Evolutionary conservation across 92 coral and sea anemone species (phyloP).

Genomic region (Porites rus): DNA sequence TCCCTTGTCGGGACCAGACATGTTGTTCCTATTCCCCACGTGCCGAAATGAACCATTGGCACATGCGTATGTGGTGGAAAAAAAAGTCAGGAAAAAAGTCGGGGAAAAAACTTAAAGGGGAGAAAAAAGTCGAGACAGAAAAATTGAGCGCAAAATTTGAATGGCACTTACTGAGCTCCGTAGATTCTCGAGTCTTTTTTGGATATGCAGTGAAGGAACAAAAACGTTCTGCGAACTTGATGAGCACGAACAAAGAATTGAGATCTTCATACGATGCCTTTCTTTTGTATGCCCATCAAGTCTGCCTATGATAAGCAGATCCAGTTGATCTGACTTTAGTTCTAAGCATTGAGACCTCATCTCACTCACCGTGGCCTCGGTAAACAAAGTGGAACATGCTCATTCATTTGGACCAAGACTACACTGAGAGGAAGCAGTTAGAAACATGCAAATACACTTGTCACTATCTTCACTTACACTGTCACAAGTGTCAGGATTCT

Average conservation of each 20-base stretch:
- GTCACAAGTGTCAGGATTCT: constrained; percentile 20
- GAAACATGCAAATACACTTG: background rate
- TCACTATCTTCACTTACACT: constrained; percentile 12
- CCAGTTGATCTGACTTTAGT: constrained; percentile 19
- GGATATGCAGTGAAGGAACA: constrained; percentile 27
- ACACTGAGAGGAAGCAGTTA: constrained; percentile 9
- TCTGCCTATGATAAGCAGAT: constrained; percentile 17
- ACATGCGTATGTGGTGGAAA: too few relatives aligned
- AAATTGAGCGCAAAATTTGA: too few relatives aligned
- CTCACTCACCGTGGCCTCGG: constrained; percentile 13
- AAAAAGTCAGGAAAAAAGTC: too few relatives aligned
- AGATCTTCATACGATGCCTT: constrained; percentile 7
- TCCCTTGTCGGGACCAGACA: too few relatives aligned
- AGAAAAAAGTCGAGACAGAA: too few relatives aligned
- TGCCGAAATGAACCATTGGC: too few relatives aligned
- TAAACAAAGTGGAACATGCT: constrained; percentile 29
- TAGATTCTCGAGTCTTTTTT: background rate
- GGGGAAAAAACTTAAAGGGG: too few relatives aligned
- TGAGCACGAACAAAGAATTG: constrained; percentile 16
- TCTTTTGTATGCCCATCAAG: constrained; percentile 17
- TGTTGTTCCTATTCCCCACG: too few relatives aligned
- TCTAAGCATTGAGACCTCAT: constrained; percentile 24
- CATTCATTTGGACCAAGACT: constrained; percentile 29
- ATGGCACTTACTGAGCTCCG: too few relatives aligned
- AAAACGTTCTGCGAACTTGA: constrained; percentile 14